A percentile compares a stretch with the other conserved stretches of the same genome.
Evolutionary conservation across 2,113 vertebrate genomes (phyloP).

Genomic region (Colaptes auratus): DNA sequence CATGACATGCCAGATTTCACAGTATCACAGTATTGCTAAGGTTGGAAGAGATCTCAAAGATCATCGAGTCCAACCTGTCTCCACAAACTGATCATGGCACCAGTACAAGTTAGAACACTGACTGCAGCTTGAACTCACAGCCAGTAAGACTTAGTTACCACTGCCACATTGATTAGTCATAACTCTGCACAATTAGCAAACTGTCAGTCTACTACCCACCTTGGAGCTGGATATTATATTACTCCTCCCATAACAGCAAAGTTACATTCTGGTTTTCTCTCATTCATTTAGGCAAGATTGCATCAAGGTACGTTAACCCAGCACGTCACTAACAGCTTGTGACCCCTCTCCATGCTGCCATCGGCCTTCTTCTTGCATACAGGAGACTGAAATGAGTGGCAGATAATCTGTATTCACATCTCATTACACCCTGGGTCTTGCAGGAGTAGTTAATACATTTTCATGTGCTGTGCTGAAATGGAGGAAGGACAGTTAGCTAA

Average conservation of each 20-base stretch:
- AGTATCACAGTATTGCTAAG: too few relatives aligned
- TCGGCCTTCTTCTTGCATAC: not conserved
- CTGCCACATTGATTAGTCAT: too few relatives aligned
- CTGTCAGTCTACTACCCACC: not conserved
- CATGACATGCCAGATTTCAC: not conserved
- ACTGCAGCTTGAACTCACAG: too few relatives aligned
- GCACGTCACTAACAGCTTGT: not conserved
- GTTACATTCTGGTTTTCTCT: not conserved
- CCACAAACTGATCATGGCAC: too few relatives aligned
- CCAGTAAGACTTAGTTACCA: too few relatives aligned
- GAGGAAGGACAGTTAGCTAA: not conserved
- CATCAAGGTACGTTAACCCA: not conserved
- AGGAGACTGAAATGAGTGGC: not conserved
- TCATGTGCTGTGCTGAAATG: not conserved
- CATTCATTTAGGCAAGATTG: not conserved
- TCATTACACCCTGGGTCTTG: not conserved
- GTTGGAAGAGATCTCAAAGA: too few relatives aligned
- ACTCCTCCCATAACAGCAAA: not conserved
- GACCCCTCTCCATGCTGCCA: not conserved
- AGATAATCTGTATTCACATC: not conserved
- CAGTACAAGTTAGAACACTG: too few relatives aligned
- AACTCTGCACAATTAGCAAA: not conserved
- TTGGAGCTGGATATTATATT: not conserved
- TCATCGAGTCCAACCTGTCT: too few relatives aligned
- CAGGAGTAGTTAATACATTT: not conserved